Evolutionary conservation across 2,113 vertebrate genomes (phyloP).

Genomic region (Notiomystis cincta): DNA sequence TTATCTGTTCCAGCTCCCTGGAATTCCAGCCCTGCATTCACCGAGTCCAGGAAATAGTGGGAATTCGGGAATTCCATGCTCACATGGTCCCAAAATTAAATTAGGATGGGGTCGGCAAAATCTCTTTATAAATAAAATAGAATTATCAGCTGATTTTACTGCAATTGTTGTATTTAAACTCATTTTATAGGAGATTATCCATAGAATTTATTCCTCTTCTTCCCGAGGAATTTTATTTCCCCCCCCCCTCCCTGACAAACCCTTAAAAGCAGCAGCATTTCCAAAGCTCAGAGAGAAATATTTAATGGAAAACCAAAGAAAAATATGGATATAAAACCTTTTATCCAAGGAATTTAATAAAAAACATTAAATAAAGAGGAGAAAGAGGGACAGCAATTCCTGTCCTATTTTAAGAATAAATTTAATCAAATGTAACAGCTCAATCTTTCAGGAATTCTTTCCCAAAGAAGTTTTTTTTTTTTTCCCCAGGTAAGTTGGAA

Average conservation of each 20-base stretch:
- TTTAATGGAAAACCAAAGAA: constrained; percentile 4
- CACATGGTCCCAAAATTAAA: not conserved
- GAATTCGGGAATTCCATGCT: not conserved
- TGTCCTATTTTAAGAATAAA: constrained; percentile 58
- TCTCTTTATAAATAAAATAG: not conserved
- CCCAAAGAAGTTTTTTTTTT: not conserved
- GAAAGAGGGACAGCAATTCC: not conserved
- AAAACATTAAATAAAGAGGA: not conserved
- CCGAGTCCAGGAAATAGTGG: too few species aligned
- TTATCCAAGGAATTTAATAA: constrained; percentile 17
- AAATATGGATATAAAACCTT: not conserved
- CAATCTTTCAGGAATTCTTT: not conserved
- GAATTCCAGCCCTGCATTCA: too few species aligned
- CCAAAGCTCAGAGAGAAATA: constrained; percentile 2
- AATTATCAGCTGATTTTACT: not conserved
- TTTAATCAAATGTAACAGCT: constrained; percentile 53
- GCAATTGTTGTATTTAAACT: not conserved
- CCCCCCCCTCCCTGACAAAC: not conserved
- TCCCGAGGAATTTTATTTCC: not conserved
- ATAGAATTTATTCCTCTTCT: not conserved
- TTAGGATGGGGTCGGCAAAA: not conserved
- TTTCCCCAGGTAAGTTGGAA: not conserved
- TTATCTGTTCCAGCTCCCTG: too few species aligned
- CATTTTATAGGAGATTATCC: not conserved
- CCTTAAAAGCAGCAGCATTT: not conserved